Evolutionary conservation across 1,140 invertebrate genomes (phyloP), one percentile per base, ranked within the genome.

Genomic region (Caenorhabditis remanei): DNA sequence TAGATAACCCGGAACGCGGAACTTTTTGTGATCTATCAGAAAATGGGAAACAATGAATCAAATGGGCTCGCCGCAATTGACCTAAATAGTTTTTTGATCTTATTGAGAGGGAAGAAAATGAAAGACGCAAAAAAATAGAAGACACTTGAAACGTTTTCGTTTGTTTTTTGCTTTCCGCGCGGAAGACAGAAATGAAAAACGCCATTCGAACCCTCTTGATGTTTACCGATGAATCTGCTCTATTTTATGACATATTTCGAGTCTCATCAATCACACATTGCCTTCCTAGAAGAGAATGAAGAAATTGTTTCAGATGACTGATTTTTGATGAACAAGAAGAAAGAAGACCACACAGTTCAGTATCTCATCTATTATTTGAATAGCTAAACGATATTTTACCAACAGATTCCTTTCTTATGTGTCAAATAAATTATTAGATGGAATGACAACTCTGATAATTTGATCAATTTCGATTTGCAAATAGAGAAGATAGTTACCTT

Each of bases 131-230:
- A 41, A 50, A 79, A 11, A 9, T 53, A 40, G 24, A 79, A 50
- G n/a, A 46, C 46, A 79, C 71, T 79, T 79, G 71, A 79, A 79
- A 79, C 71, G 65, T 79, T 79, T 79, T 79, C 46, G 46, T 79
- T 79, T 79, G 71, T 50, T 79, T 79, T 79, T 79, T 79, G 19
- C 40, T 79, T 79, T 79, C 46, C 71, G 71, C 71, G 71, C 71
- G 71, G 46, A 24, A 41, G 71, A 79, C 5, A 71, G 1, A 8
- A 71, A 43, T 32, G 41, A 43, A 71, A 41, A 53, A 58, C 14
- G 56, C 56, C 56, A 58, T 71, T 71, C 46, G 43, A 79, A 50
- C 46, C 46, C 7, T 79, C n/a, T 79, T 50, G 32, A 32, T 79
- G 71, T 79, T 79, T 79, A 40, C n/a, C 24, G 41, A 71, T 41